Evolutionary conservation across 1,140 invertebrate genomes (phyloP), one percentile per base, ranked within the genome.

Genomic region (Condylostylus longicornis): DNA sequence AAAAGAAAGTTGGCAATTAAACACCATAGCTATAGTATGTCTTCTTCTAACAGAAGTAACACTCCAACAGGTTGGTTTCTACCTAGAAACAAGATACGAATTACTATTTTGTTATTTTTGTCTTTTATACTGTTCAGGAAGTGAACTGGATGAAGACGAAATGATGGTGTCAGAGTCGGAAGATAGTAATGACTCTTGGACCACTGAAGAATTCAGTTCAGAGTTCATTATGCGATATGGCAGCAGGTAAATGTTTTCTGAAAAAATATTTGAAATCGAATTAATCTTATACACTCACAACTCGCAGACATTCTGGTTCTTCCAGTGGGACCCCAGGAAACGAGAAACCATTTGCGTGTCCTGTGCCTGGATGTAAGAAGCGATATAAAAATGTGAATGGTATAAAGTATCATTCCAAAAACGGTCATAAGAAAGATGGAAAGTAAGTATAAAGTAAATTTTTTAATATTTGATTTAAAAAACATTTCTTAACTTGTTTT

Each of bases 331-430:
- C 62, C 18, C 65, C 66, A 9, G 58, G 61, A 17, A 64, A 61
- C 44, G 78, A 82, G 47, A 84, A 82, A 49, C 81, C 80, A 1
- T 86, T 81, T 60, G 76, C 73, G 9, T 87, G 82, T 58, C 79
- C 79, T 2, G 75, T 85, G 15, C 77, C 79, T 22, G 81, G 80
- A n/a, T 87, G 82, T 61, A 80, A 80, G 53, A 86, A 86, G 52
- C 65, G 80, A 18, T 87, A 87, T 58, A 85, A 85, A 54, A 87
- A 85, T 54, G 72, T 82, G n/a, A 87, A 86, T 60, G 82, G 82
- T 23, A 82, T 85, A 44, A 84, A 85, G 53, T 85, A 87, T 53
- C 82, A 87, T 63, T 79, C 77, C 2, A 80, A 82, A 56, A 82
- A 84, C 61, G 80, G 80, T 8, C 82, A 86, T 54, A 82, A 80